These are phyloP conservation scores for Scelioninae gen. 2 DNA, from an alignment of 2,888 invertebrate species.

Conservation along the genomic window DNA sequence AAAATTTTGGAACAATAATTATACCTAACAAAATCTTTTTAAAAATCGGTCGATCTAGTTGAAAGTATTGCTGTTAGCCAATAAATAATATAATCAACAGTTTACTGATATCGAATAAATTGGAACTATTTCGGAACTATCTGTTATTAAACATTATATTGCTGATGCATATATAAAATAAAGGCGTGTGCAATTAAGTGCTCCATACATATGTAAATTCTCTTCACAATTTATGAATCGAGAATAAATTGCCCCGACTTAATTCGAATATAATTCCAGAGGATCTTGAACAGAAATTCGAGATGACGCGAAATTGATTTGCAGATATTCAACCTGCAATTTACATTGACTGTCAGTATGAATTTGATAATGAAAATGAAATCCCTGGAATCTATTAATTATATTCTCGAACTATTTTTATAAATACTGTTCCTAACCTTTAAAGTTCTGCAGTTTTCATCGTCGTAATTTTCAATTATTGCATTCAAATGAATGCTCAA, in stretches of 20 bases:
- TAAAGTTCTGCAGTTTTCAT: too few relatives aligned
- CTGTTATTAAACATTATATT: conserved; percentile 69
- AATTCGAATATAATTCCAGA: conserved; percentile 30
- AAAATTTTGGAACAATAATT: conserved; percentile 59
- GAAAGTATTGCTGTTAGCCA: conserved; percentile 73
- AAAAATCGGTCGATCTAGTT: conserved; percentile 74
- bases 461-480: too few relatives aligned
- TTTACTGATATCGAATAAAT: conserved; percentile 67
- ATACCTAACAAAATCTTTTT: conserved; percentile 71
- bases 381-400: background rate
- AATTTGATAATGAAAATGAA: conserved; percentile 23
- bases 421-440: too few relatives aligned
- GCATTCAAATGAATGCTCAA: too few relatives aligned
- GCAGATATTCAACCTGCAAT: conserved; percentile 28
- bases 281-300: conserved; percentile 35
- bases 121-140: conserved; percentile 69
- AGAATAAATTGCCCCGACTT: conserved; percentile 33
- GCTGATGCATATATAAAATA: conserved; percentile 60
- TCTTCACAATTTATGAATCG: conserved; percentile 19
- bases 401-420: background rate
- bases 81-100: conserved; percentile 73
- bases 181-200: conserved; percentile 23
- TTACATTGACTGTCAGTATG: conserved; percentile 20
- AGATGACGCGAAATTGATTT: conserved; percentile 41
- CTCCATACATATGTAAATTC: conserved; percentile 26